A percentile compares a stretch with the other conserved stretches of the same genome.
Evolutionary conservation across 1,140 invertebrate genomes (phyloP).

Genomic region (Chrysopa pallens): DNA sequence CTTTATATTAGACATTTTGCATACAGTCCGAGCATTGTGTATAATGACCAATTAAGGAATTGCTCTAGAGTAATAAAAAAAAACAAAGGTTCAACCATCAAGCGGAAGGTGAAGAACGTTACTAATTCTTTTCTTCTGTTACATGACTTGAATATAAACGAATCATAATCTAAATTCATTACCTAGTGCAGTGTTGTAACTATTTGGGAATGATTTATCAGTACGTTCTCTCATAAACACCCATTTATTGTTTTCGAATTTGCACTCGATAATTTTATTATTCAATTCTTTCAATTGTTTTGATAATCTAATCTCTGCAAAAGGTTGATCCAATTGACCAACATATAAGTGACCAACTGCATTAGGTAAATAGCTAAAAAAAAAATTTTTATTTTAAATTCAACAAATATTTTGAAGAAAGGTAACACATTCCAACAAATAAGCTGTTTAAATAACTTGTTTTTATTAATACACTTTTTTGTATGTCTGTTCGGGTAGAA

Average conservation of each 20-base stretch:
- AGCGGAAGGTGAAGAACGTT: too few relatives aligned
- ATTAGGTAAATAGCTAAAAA: slow-evolving; percentile 44
- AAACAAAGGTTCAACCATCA: too few relatives aligned
- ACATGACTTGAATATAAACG: too few relatives aligned
- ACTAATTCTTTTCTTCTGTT: too few relatives aligned
- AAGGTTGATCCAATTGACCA: slow-evolving; percentile 43
- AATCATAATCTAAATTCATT: too few relatives aligned
- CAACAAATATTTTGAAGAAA: not conserved
- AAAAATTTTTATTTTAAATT: slow-evolving; percentile 4
- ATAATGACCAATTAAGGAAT: too few relatives aligned
- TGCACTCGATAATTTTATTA: slow-evolving; percentile 95
- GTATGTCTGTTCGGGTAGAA: too few relatives aligned
- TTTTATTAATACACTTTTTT: too few relatives aligned
- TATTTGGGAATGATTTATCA: slow-evolving; percentile 95
- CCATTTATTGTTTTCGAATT: slow-evolving; percentile 61
- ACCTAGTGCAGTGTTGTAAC: slow-evolving; percentile 62
- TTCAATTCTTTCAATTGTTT: slow-evolving; percentile 64
- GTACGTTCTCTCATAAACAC: slow-evolving; percentile 89
- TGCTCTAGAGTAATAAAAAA: too few relatives aligned
- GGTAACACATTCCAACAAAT: not conserved
- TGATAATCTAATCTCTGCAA: slow-evolving; percentile 53
- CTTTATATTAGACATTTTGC: too few relatives aligned
- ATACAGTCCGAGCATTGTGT: too few relatives aligned
- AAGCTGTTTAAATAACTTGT: not conserved
- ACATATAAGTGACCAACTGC: slow-evolving; percentile 70